Percentiles rank a stretch among this genome's conserved stretches.
Evolutionary conservation across 2,797 vertebrate genomes (phyloP).

Genomic region (Coranthus polyacanthus): DNA sequence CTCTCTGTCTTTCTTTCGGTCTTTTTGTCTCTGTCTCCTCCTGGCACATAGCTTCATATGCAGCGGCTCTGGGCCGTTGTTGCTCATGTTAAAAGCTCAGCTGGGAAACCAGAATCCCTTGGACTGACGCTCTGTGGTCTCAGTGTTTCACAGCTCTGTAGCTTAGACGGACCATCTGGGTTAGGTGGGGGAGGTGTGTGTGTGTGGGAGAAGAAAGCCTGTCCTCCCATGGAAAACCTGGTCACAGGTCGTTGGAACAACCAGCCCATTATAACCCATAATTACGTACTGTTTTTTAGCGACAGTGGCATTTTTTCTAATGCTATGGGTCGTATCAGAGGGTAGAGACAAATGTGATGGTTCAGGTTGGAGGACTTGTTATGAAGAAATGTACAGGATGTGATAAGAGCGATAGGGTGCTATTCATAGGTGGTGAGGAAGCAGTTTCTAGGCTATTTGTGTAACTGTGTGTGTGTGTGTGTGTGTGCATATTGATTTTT

Average conservation of each 20-base stretch:
- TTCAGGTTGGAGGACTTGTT: too few relatives aligned
- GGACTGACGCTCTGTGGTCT: constrained; percentile 73
- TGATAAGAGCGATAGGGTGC: too few relatives aligned
- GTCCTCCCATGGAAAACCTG: too few relatives aligned
- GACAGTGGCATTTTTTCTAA: too few relatives aligned
- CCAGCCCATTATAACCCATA: constrained; percentile 3
- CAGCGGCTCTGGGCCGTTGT: constrained; percentile 69
- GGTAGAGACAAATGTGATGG: too few relatives aligned
- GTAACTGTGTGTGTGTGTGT: constrained; percentile 8
- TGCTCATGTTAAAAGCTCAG: constrained; percentile 82
- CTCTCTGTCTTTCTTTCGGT: constrained; percentile 21
- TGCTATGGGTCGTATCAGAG: too few relatives aligned
- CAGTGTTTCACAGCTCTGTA: constrained; percentile 70
- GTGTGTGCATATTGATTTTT: constrained; percentile 28
- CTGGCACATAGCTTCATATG: constrained; percentile 59
- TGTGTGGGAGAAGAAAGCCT: background rate
- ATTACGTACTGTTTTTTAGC: too few relatives aligned
- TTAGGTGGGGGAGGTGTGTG: constrained; percentile 15
- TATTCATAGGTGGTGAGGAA: constrained; percentile 23
- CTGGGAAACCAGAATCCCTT: constrained; percentile 75
- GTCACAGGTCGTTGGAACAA: background rate
- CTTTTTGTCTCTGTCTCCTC: constrained; percentile 42
- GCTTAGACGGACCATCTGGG: constrained; percentile 67
- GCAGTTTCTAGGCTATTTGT: constrained; percentile 17
- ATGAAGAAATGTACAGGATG: background rate